Percentiles rank a stretch among this genome's conserved stretches.
phyloP scores from a whole-genome alignment of 2,797 vertebrate species.

The Echiichthys vipera region DNA sequence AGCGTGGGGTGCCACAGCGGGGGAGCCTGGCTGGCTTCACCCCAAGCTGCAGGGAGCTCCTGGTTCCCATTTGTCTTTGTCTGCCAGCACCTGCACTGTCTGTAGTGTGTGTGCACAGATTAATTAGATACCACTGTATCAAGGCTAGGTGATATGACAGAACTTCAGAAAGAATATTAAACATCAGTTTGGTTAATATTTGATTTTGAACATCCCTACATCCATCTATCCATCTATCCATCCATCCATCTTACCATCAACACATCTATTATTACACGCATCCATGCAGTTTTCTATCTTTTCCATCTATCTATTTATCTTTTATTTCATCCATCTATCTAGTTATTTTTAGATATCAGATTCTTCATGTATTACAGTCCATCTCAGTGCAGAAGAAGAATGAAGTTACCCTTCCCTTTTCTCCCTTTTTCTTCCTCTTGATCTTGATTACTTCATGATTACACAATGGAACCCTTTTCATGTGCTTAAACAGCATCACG shows the following conservation, averaged over 20 bases:
- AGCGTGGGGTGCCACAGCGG: slow-evolving; percentile 66
- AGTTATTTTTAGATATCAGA: neutral
- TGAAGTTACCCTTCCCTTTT: neutral
- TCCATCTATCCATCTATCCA: neutral
- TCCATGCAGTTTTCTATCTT: neutral
- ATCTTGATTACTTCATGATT: slow-evolving; percentile 31
- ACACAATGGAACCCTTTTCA: slow-evolving; percentile 27
- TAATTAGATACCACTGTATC: neutral
- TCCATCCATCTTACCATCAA: neutral
- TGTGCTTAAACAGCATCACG: slow-evolving; percentile 44
- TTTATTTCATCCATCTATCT: neutral
- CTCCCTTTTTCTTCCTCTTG: neutral
- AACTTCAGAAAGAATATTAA: neutral
- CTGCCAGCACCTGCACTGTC: slow-evolving; percentile 26
- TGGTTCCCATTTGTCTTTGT: slow-evolving; percentile 57
- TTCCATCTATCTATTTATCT: neutral
- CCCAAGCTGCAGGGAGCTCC: slow-evolving; percentile 36
- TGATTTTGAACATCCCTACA: no score
- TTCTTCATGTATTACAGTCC: neutral
- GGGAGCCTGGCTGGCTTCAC: slow-evolving; percentile 35
- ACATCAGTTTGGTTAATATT: no score
- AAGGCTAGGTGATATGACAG: neutral
- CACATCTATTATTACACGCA: neutral
- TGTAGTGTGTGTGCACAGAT: slow-evolving; percentile 15
- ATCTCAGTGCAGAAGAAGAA: neutral